A percentile compares a stretch with the other conserved stretches of the same genome.
These are phyloP conservation scores for Andrena bucephala DNA, from an alignment of 2,888 invertebrate species.

Conservation along the genomic window DNA sequence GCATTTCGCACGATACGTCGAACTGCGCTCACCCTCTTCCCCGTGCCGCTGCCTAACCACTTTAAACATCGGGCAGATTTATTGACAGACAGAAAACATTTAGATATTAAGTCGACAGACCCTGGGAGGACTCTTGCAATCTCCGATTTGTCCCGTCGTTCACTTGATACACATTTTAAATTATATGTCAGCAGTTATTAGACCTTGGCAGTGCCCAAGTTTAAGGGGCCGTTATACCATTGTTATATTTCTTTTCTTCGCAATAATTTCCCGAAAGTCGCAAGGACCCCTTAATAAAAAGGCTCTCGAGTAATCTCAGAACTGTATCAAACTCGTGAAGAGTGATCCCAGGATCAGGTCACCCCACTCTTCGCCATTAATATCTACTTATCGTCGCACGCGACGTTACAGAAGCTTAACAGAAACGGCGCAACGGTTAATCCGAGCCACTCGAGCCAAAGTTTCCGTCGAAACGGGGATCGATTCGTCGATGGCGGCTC, in stretches of 20 bases:
- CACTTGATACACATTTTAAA: too few relatives aligned
- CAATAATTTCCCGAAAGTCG: too few relatives aligned
- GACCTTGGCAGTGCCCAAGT: too few relatives aligned
- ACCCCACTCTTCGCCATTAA: not conserved
- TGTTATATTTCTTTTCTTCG: too few relatives aligned
- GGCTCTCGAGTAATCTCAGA: too few relatives aligned
- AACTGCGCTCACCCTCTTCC: constrained; percentile 2
- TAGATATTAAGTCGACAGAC: not conserved
- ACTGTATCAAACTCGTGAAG: not conserved
- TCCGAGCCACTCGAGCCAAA: not conserved
- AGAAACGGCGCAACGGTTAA: not conserved
- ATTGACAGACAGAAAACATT: not conserved
- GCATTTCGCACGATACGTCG: constrained; percentile 40
- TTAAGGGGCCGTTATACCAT: too few relatives aligned
- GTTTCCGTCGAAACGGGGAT: not conserved
- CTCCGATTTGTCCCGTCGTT: too few relatives aligned
- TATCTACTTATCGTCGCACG: not conserved
- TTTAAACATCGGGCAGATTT: not conserved
- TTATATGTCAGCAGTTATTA: too few relatives aligned
- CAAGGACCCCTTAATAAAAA: too few relatives aligned
- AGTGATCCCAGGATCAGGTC: not conserved
- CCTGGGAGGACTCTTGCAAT: too few relatives aligned
- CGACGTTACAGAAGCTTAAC: not conserved
- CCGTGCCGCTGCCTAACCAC: not conserved
- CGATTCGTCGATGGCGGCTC: not conserved